Conservation (phyloP, 2,888 invertebrate species). For the Eutolmus rufibarbis region DNA sequence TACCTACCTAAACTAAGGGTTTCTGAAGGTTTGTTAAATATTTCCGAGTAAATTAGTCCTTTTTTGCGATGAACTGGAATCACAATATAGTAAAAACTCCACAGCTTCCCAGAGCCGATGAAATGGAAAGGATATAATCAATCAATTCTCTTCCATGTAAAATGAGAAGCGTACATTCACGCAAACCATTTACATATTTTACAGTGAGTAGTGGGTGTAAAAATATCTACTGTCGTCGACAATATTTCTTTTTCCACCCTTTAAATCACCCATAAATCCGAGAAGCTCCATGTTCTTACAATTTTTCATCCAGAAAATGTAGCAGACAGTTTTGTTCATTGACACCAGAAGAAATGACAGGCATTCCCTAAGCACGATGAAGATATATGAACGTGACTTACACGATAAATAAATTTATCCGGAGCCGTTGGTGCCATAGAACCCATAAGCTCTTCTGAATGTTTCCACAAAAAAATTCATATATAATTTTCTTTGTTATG, state of each 20-base stretch:
- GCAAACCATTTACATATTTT: background rate
- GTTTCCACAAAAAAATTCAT: background rate
- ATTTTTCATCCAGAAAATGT: constrained; percentile 13
- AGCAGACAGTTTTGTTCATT: background rate
- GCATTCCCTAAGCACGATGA: background rate
- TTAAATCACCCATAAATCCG: background rate
- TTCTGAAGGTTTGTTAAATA: background rate
- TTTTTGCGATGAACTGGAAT: background rate
- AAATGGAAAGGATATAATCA: background rate
- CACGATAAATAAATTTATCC: background rate
- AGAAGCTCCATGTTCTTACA: background rate
- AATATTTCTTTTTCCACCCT: background rate
- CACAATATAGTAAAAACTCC: background rate
- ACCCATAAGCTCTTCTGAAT: background rate
- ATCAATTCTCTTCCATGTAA: background rate
- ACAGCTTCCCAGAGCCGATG: background rate
- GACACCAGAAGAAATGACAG: constrained; percentile 1
- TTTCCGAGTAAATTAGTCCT: background rate
- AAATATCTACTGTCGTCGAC: background rate
- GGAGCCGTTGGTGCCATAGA: background rate
- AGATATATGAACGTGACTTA: background rate
- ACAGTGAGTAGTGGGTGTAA: background rate
- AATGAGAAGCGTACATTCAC: background rate
- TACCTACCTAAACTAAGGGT: background rate
- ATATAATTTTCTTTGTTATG: background rate